Conservation (phyloP, 2,888 invertebrate genomes). For the Agonopterix alstromeriana region DNA sequence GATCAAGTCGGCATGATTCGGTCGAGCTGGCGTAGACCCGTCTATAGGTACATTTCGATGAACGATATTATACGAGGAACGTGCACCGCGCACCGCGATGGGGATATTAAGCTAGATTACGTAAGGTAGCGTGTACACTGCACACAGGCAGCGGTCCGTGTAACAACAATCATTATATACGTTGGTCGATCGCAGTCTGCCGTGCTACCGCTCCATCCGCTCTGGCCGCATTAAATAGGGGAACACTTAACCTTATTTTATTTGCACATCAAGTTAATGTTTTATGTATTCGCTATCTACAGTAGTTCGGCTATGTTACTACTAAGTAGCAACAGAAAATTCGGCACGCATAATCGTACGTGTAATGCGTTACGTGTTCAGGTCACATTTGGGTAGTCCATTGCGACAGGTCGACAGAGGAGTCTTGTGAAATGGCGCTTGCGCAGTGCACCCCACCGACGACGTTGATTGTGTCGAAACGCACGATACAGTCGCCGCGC, state of each 20-base stretch:
- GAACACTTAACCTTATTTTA: too few species aligned
- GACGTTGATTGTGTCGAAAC: constrained; percentile 59
- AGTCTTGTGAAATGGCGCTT: constrained; percentile 73
- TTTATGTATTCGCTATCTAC: not conserved
- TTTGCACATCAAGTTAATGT: constrained; percentile 1
- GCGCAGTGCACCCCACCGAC: constrained; percentile 64
- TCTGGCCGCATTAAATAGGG: too few species aligned
- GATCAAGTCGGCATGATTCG: too few species aligned
- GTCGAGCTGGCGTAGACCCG: too few species aligned
- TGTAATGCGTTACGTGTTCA: constrained; percentile 69
- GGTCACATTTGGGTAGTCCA: constrained; percentile 73
- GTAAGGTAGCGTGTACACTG: constrained; percentile 44
- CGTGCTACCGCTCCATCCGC: too few species aligned
- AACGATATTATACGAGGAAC: not conserved
- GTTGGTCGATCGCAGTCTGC: constrained; percentile 16
- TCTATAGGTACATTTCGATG: too few species aligned
- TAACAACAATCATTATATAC: constrained; percentile 46
- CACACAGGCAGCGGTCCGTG: constrained; percentile 40
- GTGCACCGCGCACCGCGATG: constrained; percentile 9
- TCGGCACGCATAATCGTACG: constrained; percentile 35
- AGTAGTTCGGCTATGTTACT: not conserved
- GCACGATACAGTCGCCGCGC: constrained; percentile 56
- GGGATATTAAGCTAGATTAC: constrained; percentile 24
- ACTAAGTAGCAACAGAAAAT: constrained; percentile 4
- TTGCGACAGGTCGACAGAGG: constrained; percentile 71